Percentiles rank a stretch among this genome's conserved stretches.
These are phyloP conservation scores for Porites divaricata DNA, from an alignment of 92 coral and sea anemone genomes.

Conservation along the genomic window DNA sequence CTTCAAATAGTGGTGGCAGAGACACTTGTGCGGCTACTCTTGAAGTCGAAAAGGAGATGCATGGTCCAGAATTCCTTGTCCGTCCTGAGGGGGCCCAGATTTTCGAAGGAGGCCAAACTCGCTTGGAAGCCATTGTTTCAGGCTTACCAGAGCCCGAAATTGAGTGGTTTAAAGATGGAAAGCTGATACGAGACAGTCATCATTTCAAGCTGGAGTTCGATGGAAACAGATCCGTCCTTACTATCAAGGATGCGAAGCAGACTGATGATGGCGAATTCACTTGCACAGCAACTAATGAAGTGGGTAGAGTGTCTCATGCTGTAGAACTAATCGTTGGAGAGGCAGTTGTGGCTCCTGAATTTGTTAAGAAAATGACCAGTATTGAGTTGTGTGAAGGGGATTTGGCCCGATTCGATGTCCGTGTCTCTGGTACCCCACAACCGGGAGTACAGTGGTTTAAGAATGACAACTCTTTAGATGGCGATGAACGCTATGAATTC, in stretches of 20 bases:
- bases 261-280: slow-evolving; percentile 94
- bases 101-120: slow-evolving; percentile 72
- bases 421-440: slow-evolving; percentile 94
- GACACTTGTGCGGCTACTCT: slow-evolving; percentile 80
- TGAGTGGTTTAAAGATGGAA: slow-evolving; percentile 95
- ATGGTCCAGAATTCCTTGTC: slow-evolving; percentile 71
- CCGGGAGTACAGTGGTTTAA: slow-evolving; percentile 92
- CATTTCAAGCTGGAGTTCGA: slow-evolving; percentile 82
- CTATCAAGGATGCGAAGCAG: slow-evolving; percentile 84
- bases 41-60: slow-evolving; percentile 75
- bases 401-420: slow-evolving; percentile 89
- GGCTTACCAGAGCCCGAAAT: slow-evolving; percentile 88
- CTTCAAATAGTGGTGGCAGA: slow-evolving; percentile 86
- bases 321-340: slow-evolving; percentile 89
- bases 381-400: slow-evolving; percentile 91
- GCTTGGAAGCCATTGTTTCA: slow-evolving; percentile 74
- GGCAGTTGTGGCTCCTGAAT: slow-evolving; percentile 89
- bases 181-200: slow-evolving; percentile 68
- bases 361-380: slow-evolving; percentile 76
- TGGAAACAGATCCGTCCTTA: slow-evolving; percentile 78
- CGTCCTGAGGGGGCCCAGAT: slow-evolving; percentile 67
- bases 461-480: slow-evolving; percentile 72
- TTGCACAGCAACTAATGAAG: slow-evolving; percentile 84
- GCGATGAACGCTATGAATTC: slow-evolving; percentile 67
- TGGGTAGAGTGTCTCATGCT: slow-evolving; percentile 88